Conservation (phyloP, 2,888 invertebrate species). For the Neuroscelio doddi region DNA sequence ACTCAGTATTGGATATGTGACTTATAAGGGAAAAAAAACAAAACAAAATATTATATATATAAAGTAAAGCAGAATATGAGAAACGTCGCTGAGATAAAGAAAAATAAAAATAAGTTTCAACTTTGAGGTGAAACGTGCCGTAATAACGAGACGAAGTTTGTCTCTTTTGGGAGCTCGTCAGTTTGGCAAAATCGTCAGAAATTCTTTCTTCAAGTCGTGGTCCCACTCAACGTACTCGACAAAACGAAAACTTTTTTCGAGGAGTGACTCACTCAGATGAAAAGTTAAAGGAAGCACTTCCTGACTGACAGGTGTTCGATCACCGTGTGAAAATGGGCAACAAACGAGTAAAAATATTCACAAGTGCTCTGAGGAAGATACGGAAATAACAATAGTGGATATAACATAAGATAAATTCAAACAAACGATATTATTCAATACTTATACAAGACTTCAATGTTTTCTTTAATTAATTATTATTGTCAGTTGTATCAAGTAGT, state of each 20-base stretch:
- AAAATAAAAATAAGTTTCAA: no score
- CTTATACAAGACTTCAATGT: no score
- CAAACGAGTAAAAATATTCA: neutral
- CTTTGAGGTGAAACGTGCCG: neutral
- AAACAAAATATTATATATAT: no score
- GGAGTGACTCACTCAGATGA: neutral
- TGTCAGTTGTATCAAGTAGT: no score
- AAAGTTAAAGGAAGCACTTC: slow-evolving; percentile 3
- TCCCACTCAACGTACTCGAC: neutral
- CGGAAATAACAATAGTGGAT: neutral
- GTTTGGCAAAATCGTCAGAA: neutral
- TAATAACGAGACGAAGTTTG: neutral
- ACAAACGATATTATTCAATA: no score
- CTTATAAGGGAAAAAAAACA: no score
- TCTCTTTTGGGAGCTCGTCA: neutral
- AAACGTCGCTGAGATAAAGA: no score
- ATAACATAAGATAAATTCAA: no score
- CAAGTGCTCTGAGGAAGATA: neutral
- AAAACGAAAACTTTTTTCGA: neutral
- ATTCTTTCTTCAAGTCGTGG: neutral
- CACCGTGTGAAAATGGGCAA: neutral
- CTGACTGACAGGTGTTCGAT: slow-evolving; percentile 7
- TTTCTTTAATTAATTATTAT: no score
- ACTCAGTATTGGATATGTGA: no score
- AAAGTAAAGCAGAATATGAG: no score